Percentiles rank a stretch among this genome's conserved stretches.
Evolutionary conservation across 2,797 vertebrate genomes (phyloP).

Genomic region (Coregonus sp.): DNA sequence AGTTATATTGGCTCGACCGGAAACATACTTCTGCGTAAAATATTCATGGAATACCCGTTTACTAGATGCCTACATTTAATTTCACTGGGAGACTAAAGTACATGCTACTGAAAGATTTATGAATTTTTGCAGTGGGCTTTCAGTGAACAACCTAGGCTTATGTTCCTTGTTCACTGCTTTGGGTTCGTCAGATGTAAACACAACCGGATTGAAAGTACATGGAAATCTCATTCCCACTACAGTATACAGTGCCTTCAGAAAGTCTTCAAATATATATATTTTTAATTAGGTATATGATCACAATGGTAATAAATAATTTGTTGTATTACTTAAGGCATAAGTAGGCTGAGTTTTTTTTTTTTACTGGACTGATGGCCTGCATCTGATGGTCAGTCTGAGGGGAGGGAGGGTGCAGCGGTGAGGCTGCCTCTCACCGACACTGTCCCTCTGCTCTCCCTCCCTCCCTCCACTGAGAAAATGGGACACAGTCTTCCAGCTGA

Average conservation of each 20-base stretch:
- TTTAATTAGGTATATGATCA: too few relatives aligned
- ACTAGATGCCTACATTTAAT: slow-evolving; percentile 43
- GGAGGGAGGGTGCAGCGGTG: too few relatives aligned
- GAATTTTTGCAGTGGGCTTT: slow-evolving; percentile 20
- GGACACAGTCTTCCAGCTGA: too few relatives aligned
- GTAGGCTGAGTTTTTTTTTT: too few relatives aligned
- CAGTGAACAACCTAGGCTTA: slow-evolving; percentile 16
- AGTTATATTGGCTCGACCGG: slow-evolving; percentile 37
- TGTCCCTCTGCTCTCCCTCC: too few relatives aligned
- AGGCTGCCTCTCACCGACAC: too few relatives aligned
- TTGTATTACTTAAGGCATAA: too few relatives aligned
- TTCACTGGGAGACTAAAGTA: slow-evolving; percentile 48
- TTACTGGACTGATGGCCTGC: too few relatives aligned
- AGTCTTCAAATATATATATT: too few relatives aligned
- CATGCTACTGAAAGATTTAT: slow-evolving; percentile 64
- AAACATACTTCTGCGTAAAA: slow-evolving; percentile 56
- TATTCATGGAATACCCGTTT: slow-evolving; percentile 52
- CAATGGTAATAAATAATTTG: too few relatives aligned
- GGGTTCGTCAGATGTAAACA: neutral
- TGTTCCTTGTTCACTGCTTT: neutral
- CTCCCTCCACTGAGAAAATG: too few relatives aligned
- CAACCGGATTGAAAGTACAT: neutral
- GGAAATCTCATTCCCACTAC: neutral
- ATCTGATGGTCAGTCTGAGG: too few relatives aligned
- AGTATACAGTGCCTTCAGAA: neutral